phyloP scores from a whole-genome alignment of 1,140 invertebrate species.

The Papilio glaucus region DNA sequence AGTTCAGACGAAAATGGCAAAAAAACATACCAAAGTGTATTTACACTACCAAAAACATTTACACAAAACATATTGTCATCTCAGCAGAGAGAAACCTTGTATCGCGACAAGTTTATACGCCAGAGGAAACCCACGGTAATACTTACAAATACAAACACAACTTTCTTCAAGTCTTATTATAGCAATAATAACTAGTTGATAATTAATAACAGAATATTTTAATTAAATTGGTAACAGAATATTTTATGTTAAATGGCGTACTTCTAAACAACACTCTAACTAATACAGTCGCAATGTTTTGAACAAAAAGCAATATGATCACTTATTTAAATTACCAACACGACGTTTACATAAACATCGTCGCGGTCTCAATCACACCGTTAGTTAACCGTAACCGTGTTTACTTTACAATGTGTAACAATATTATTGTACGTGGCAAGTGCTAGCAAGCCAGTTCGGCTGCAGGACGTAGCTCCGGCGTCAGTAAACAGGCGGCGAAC shows the following conservation, averaged over 20 bases:
- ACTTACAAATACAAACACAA: no score
- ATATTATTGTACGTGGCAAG: slow-evolving; percentile 33
- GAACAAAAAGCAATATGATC: slow-evolving; percentile 4
- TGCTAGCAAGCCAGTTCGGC: slow-evolving; percentile 9
- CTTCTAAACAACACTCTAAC: not conserved
- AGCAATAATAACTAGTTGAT: not conserved
- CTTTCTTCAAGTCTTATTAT: no score
- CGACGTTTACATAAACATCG: slow-evolving; percentile 33
- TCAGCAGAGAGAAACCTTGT: no score
- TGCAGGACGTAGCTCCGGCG: slow-evolving; percentile 1
- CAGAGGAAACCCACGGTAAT: no score
- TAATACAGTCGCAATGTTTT: slow-evolving; percentile 7
- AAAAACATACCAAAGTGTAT: no score
- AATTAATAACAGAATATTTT: no score
- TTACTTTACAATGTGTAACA: slow-evolving; percentile 37
- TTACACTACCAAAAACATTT: no score
- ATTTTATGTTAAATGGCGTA: not conserved
- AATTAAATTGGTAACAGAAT: no score
- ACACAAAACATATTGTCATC: no score
- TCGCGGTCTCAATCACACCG: slow-evolving; percentile 29
- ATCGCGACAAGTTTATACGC: no score
- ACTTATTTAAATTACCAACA: slow-evolving; percentile 36
- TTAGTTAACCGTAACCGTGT: slow-evolving; percentile 31
- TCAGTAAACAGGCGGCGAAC: slow-evolving; percentile 32
- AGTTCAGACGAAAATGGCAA: no score